phyloP scores from a whole-genome alignment of 1,140 invertebrate genomes.

The Apis dorsata region DNA sequence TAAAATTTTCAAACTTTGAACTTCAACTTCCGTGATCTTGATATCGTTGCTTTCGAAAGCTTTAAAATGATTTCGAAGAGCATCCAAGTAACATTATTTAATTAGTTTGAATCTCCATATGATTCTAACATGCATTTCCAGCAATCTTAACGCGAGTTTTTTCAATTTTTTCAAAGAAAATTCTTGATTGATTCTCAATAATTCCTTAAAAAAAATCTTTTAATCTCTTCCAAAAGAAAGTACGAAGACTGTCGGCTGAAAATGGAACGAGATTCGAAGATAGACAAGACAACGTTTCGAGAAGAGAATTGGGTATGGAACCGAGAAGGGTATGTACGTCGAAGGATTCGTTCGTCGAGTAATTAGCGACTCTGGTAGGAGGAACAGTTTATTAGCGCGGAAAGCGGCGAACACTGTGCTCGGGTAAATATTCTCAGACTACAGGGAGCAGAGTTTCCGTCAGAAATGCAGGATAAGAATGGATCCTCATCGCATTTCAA shows the following conservation, averaged over 20 bases:
- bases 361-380: slow-evolving; percentile 67
- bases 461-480: slow-evolving; percentile 33
- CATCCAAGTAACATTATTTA: neutral
- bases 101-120: neutral
- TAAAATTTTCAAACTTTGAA: too few relatives aligned
- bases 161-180: neutral
- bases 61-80: neutral
- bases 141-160: too few relatives aligned
- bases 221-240: neutral
- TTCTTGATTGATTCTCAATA: neutral
- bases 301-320: neutral
- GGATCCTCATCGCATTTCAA: slow-evolving; percentile 35
- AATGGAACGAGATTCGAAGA: slow-evolving; percentile 44
- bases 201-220: slow-evolving; percentile 25
- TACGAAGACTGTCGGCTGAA: slow-evolving; percentile 20
- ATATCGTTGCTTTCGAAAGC: too few relatives aligned
- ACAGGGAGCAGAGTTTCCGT: slow-evolving; percentile 49
- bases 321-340: neutral
- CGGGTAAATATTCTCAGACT: slow-evolving; percentile 69
- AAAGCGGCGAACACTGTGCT: slow-evolving; percentile 63
- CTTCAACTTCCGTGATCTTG: too few relatives aligned
- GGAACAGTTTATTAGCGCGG: slow-evolving; percentile 70
- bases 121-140: too few relatives aligned
- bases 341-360: slow-evolving; percentile 62
- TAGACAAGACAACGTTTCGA: slow-evolving; percentile 1